Conservation (phyloP, 2,888 invertebrate genomes). For the Amblyjoppa proteus region DNA sequence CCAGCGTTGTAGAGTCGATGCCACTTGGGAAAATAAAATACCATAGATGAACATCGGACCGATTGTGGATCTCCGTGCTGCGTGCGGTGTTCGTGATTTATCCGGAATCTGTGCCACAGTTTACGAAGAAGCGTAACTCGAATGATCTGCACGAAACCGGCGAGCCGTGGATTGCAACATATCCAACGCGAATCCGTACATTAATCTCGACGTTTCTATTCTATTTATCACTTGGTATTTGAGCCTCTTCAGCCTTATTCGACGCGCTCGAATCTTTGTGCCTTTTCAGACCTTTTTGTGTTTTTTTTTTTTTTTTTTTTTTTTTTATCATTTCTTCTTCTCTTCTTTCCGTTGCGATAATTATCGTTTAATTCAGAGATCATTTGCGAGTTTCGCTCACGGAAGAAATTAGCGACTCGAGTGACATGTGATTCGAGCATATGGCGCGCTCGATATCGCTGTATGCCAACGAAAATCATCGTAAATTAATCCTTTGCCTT, state of each 20-base stretch:
- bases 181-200: constrained; percentile 19
- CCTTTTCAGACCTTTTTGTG: constrained; percentile 2
- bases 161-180: constrained; percentile 39
- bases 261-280: constrained; percentile 20
- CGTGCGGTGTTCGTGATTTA: constrained; percentile 25
- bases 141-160: constrained; percentile 27
- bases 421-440: constrained; percentile 11
- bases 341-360: neutral
- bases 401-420: constrained; percentile 6
- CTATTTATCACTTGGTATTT: constrained; percentile 44
- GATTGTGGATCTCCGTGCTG: constrained; percentile 4
- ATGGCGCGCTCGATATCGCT: constrained; percentile 3
- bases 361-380: constrained; percentile 35
- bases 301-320: neutral
- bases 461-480: constrained; percentile 19
- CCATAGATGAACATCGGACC: constrained; percentile 5
- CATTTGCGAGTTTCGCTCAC: constrained; percentile 8
- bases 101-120: constrained; percentile 33
- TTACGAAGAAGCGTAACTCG: constrained; percentile 36
- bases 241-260: constrained; percentile 14
- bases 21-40: neutral
- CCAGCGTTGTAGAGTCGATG: neutral
- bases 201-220: constrained; percentile 34
- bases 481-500: constrained; percentile 39
- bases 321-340: constrained; percentile 1